These are phyloP conservation scores for Cataglyphis hispanica DNA, from an alignment of 1,140 invertebrate genomes.

Conservation along the genomic window DNA sequence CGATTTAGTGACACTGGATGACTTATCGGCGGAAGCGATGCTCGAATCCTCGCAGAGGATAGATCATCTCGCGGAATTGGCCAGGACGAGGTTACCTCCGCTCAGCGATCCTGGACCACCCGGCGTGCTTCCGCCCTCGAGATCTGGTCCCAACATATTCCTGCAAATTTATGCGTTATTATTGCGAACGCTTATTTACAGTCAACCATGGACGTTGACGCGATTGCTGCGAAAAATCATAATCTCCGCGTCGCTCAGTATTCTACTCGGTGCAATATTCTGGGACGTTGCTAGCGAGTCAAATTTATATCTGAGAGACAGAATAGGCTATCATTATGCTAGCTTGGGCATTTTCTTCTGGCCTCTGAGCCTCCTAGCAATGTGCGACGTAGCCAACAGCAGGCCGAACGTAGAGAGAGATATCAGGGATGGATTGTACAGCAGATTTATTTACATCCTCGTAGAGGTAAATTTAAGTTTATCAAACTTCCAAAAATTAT, in stretches of 20 bases:
- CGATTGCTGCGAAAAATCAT: conserved; percentile 92
- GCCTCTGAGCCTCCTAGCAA: conserved; percentile 91
- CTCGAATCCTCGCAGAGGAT: conserved; percentile 97
- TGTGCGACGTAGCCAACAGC: conserved; percentile 90
- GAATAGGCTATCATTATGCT: conserved; percentile 94
- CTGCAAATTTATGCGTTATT: conserved; percentile 91
- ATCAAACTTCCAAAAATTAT: no score
- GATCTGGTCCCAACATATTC: conserved; percentile 88
- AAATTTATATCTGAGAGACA: conserved; percentile 91
- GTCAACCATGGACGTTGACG: conserved; percentile 94
- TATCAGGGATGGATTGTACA: conserved; percentile 92
- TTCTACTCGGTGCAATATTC: conserved; percentile 95
- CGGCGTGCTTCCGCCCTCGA: conserved; percentile 90
- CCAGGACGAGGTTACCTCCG: conserved; percentile 88
- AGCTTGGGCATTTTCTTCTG: conserved; percentile 92
- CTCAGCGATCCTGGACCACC: conserved; percentile 93
- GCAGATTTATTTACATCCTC: conserved; percentile 92
- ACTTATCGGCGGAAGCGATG: conserved; percentile 96
- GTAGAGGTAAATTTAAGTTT: conserved; percentile 89
- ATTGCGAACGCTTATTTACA: conserved; percentile 90
- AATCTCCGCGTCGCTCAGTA: conserved; percentile 92
- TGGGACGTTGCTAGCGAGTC: conserved; percentile 94
- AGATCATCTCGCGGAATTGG: conserved; percentile 95
- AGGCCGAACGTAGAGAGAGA: conserved; percentile 92
- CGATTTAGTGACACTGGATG: conserved; percentile 96